These are phyloP conservation scores for Chelmon rostratus DNA, from an alignment of 2,797 vertebrate genomes.

Conservation along the genomic window DNA sequence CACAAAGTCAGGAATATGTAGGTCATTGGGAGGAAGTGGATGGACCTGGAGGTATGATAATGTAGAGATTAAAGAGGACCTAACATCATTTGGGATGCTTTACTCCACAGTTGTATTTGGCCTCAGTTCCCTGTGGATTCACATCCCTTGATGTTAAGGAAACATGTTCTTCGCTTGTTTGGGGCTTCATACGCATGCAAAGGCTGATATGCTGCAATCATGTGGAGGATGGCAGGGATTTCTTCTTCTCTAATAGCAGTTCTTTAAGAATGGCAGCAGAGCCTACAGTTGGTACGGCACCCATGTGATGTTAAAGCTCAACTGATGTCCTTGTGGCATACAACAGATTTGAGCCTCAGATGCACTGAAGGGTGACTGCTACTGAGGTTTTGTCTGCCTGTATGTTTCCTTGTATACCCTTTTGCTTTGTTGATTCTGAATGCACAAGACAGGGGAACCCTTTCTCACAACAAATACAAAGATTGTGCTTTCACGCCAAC, in stretches of 20 bases:
- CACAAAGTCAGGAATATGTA: slow-evolving; percentile 39
- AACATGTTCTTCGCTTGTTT: slow-evolving; percentile 41
- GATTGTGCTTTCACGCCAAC: slow-evolving; percentile 8
- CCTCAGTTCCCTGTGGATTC: slow-evolving; percentile 49
- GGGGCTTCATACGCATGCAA: slow-evolving; percentile 44
- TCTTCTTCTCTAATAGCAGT: slow-evolving; percentile 35
- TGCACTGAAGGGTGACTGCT: slow-evolving; percentile 12
- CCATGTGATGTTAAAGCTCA: slow-evolving; percentile 45
- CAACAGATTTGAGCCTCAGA: slow-evolving; percentile 32
- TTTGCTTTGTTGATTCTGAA: slow-evolving; percentile 7
- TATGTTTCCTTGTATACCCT: neutral
- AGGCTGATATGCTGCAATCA: slow-evolving; percentile 25
- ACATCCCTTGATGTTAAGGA: slow-evolving; percentile 63
- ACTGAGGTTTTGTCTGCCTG: neutral
- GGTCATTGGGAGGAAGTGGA: slow-evolving; percentile 47
- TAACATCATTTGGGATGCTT: slow-evolving; percentile 38
- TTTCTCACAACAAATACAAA: slow-evolving; percentile 13
- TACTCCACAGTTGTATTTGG: slow-evolving; percentile 46
- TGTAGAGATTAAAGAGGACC: slow-evolving; percentile 58
- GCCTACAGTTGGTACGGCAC: slow-evolving; percentile 34
- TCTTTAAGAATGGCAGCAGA: slow-evolving; percentile 55
- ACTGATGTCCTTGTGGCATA: slow-evolving; percentile 39
- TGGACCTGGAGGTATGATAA: slow-evolving; percentile 56
- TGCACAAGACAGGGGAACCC: slow-evolving; percentile 2
- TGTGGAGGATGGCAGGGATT: slow-evolving; percentile 21